Percentiles rank a stretch among this genome's conserved stretches.
phyloP scores from a whole-genome alignment of 2,113 vertebrate genomes.

The Meleagris gallopavo region DNA sequence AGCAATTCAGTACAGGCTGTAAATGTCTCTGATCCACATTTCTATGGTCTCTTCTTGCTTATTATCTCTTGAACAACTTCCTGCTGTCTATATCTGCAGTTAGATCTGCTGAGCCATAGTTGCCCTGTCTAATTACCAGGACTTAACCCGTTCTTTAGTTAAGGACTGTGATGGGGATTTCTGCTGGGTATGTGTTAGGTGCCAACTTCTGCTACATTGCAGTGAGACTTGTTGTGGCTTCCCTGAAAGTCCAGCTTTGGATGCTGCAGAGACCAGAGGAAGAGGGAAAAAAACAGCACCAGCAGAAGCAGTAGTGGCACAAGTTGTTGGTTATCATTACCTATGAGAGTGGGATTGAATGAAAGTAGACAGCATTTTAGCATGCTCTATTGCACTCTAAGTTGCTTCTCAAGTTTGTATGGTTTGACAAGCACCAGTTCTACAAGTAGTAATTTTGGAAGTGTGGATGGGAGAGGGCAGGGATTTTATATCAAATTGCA shows the following conservation, averaged over 20 bases:
- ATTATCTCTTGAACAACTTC: neutral
- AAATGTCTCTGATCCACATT: neutral
- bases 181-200: neutral
- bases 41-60: neutral
- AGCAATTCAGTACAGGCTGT: neutral
- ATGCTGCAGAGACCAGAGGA: neutral
- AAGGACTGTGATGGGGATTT: neutral
- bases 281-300: neutral
- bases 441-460: neutral
- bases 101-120: neutral
- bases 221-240: neutral
- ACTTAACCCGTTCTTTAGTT: neutral
- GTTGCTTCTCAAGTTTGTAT: neutral
- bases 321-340: neutral
- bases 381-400: accelerated
- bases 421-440: neutral
- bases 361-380: neutral
- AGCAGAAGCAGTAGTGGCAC: neutral
- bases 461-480: neutral
- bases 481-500: neutral
- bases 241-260: neutral
- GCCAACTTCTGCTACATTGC: no score
- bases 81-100: accelerated
- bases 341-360: neutral
- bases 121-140: neutral